Percentiles rank a stretch among this genome's conserved stretches.
Evolutionary conservation across 2,888 invertebrate species (phyloP).

Genomic region (Dinocampus coccinellae): DNA sequence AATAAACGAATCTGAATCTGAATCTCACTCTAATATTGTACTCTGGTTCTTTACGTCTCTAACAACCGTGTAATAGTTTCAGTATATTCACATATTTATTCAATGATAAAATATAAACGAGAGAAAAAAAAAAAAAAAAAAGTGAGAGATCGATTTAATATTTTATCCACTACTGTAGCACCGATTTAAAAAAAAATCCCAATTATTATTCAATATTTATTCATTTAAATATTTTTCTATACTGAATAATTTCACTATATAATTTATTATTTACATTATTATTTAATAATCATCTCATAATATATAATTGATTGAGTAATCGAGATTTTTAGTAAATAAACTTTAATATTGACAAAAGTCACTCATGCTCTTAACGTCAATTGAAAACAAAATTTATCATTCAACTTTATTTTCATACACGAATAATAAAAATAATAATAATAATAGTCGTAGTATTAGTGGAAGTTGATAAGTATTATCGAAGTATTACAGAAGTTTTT

Average conservation of each 20-base stretch:
- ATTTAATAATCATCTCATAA: slow-evolving; percentile 18
- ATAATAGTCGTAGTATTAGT: too few relatives aligned
- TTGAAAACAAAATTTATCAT: background rate
- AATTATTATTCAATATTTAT: background rate
- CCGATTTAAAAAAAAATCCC: background rate
- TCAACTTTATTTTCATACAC: too few relatives aligned
- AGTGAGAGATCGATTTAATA: background rate
- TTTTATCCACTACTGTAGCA: background rate
- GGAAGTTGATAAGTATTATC: too few relatives aligned
- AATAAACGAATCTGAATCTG: too few relatives aligned
- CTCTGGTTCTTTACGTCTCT: background rate
- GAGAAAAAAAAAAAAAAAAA: background rate
- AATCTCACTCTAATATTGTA: background rate
- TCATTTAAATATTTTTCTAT: background rate
- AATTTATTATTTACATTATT: background rate
- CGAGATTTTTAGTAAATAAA: background rate
- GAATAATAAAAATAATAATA: too few relatives aligned
- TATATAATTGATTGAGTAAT: slow-evolving; percentile 19
- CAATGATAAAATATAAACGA: too few relatives aligned
- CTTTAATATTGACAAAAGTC: background rate
- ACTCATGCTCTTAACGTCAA: background rate
- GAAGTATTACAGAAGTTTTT: too few relatives aligned
- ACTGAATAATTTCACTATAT: background rate
- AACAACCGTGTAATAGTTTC: background rate
- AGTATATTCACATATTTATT: too few relatives aligned